Conservation (phyloP, 2,888 invertebrate species). For the Cheilosia impressa region DNA sequence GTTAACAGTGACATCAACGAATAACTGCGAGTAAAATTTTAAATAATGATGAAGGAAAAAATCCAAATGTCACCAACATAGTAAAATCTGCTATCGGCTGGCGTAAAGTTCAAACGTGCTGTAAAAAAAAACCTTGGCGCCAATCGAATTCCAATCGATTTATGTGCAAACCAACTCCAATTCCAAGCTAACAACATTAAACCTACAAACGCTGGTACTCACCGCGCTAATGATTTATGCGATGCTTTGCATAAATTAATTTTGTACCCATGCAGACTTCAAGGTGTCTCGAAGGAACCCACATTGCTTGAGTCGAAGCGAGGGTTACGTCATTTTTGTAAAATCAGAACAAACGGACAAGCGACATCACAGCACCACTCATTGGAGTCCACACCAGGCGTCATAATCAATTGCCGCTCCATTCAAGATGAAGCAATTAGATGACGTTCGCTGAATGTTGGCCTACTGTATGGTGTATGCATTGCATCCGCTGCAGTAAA, state of each 20-base stretch:
- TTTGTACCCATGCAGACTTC: conserved; percentile 8
- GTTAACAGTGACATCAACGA: too few species aligned
- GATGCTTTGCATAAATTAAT: conserved; percentile 61
- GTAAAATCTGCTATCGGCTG: background rate
- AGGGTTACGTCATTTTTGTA: conserved; percentile 43
- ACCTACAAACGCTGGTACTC: background rate
- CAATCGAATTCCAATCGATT: conserved; percentile 43
- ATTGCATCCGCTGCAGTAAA: conserved; percentile 20
- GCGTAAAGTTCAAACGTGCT: background rate
- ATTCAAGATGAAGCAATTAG: conserved; percentile 59
- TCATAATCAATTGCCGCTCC: conserved; percentile 65
- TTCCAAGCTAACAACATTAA: conserved; percentile 23
- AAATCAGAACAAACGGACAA: conserved; percentile 61
- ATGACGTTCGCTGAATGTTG: conserved; percentile 43
- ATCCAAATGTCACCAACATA: background rate
- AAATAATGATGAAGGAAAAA: background rate
- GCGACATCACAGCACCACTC: conserved; percentile 19
- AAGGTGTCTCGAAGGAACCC: conserved; percentile 36
- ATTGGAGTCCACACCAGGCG: conserved; percentile 24
- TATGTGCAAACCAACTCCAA: conserved; percentile 26
- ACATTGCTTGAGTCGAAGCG: conserved; percentile 15
- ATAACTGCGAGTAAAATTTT: too few species aligned
- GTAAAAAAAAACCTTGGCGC: conserved; percentile 43
- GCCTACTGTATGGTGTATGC: conserved; percentile 35
- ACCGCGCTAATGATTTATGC: conserved; percentile 44